phyloP scores from a whole-genome alignment of 2,888 invertebrate genomes.

The Lasioglossum villosulum region DNA sequence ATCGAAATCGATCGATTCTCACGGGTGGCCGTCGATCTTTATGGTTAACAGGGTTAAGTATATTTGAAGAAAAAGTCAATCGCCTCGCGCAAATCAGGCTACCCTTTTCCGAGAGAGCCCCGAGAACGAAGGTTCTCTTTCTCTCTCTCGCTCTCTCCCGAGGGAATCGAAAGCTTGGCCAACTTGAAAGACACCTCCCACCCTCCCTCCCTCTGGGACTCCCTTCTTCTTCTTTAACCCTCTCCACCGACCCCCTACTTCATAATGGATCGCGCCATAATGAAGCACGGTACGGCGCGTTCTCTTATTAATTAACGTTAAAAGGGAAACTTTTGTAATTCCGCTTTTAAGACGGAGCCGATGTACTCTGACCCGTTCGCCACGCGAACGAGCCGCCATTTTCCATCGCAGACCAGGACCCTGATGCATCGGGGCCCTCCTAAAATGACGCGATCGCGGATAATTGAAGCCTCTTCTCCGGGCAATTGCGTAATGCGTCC shows the following conservation, averaged over 20 bases:
- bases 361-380: conserved; percentile 54
- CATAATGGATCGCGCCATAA: conserved; percentile 67
- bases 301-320: conserved; percentile 71
- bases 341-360: conserved; percentile 58
- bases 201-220: neutral
- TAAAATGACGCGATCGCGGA: neutral
- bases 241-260: conserved; percentile 5
- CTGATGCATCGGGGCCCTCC: neutral
- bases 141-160: neutral
- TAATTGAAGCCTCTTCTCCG: neutral
- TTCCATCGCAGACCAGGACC: conserved; percentile 24
- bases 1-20: conserved; percentile 60
- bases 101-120: conserved; percentile 43
- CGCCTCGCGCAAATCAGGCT: conserved; percentile 57
- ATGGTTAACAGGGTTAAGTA: conserved; percentile 71
- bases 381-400: conserved; percentile 29
- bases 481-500: neutral
- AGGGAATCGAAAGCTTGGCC: conserved; percentile 65
- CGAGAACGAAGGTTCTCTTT: conserved; percentile 5
- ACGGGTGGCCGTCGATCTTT: conserved; percentile 52
- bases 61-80: conserved; percentile 59
- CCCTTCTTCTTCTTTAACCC: neutral
- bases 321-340: conserved; percentile 72
- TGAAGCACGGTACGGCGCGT: conserved; percentile 58
- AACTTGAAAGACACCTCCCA: conserved; percentile 51